Evolutionary conservation across 2,888 invertebrate genomes (phyloP).

Genomic region (Plebejus anna): DNA sequence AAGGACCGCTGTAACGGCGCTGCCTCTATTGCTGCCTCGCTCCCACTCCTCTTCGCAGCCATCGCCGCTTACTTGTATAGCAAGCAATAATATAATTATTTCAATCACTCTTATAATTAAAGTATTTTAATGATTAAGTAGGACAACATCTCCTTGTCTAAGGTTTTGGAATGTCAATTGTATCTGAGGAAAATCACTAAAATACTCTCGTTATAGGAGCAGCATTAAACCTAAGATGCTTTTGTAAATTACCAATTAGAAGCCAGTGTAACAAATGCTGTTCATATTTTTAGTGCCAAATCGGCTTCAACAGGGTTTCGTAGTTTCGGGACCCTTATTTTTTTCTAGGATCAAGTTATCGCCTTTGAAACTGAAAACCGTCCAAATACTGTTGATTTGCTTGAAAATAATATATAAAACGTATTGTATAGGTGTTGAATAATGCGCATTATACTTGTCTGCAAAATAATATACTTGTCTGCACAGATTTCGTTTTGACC

Average conservation of each 20-base stretch:
- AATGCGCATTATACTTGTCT: background rate
- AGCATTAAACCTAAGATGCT: conserved; percentile 11
- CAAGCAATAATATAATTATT: conserved; percentile 57
- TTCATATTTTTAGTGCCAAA: conserved; percentile 25
- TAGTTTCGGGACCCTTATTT: background rate
- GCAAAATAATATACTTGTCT: background rate
- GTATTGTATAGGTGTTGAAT: conserved; percentile 1
- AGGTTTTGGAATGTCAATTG: background rate
- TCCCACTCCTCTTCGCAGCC: conserved; percentile 57
- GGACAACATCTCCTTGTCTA: background rate
- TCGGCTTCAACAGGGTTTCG: conserved; percentile 24
- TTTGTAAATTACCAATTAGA: conserved; percentile 24
- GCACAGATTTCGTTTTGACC: background rate
- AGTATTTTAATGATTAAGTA: background rate
- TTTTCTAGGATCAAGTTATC: conserved; percentile 25
- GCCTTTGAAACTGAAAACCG: conserved; percentile 51
- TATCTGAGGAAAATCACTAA: background rate
- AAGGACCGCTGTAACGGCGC: conserved; percentile 77
- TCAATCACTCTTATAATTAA: conserved; percentile 33
- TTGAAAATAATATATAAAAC: conserved; percentile 36
- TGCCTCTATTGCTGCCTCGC: conserved; percentile 54
- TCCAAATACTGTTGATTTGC: conserved; percentile 57
- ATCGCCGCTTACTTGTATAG: conserved; percentile 57
- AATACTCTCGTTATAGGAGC: background rate
- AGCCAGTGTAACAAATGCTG: conserved; percentile 15